Percentiles rank a stretch among this genome's conserved stretches.
These are phyloP conservation scores for Achlya flavicornis DNA, from an alignment of 2,888 invertebrate genomes.

Conservation along the genomic window DNA sequence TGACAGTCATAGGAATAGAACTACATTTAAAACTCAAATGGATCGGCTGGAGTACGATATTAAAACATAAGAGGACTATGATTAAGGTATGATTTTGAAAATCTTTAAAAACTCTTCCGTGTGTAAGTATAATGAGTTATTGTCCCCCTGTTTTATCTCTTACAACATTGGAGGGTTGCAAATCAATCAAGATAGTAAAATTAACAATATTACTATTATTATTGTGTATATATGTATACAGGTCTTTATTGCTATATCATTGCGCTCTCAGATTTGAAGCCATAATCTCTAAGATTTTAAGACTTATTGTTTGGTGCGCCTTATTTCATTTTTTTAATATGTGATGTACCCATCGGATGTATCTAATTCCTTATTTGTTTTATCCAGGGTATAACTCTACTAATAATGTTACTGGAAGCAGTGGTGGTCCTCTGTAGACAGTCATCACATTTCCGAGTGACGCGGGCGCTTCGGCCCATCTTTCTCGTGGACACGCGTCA, in stretches of 20 bases:
- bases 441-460: constrained; percentile 93
- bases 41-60: constrained; percentile 93
- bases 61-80: constrained; percentile 93
- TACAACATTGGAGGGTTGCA: too few relatives aligned
- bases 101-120: too few relatives aligned
- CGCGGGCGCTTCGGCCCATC: constrained; percentile 93
- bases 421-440: constrained; percentile 91
- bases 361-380: background rate
- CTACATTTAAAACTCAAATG: constrained; percentile 91
- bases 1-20: constrained; percentile 90
- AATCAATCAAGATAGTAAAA: too few relatives aligned
- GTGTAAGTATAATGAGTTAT: too few relatives aligned
- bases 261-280: too few relatives aligned
- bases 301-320: too few relatives aligned
- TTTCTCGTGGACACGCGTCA: constrained; percentile 94
- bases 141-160: too few relatives aligned
- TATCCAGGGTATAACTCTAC: constrained; percentile 87
- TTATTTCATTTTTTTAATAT: too few relatives aligned
- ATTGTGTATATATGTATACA: too few relatives aligned
- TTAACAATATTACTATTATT: too few relatives aligned
- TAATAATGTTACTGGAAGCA: constrained; percentile 93
- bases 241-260: too few relatives aligned
- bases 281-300: too few relatives aligned
- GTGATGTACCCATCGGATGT: background rate
- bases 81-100: constrained; percentile 85